phyloP scores from a whole-genome alignment of 2,113 vertebrate species.

The Anoura caudifer region DNA sequence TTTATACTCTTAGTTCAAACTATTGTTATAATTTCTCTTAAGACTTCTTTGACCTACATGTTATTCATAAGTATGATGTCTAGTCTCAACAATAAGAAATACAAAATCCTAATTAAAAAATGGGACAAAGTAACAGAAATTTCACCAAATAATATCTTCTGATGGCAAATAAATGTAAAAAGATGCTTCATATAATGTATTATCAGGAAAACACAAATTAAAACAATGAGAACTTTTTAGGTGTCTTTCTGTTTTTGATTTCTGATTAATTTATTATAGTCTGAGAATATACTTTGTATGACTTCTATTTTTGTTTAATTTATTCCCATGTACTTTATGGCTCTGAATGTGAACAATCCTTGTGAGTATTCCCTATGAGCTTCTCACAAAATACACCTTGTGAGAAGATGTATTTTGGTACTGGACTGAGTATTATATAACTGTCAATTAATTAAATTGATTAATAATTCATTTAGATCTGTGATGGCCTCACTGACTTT shows the following conservation, averaged over 20 bases:
- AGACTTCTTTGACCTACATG: neutral
- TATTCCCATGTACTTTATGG: neutral
- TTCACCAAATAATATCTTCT: neutral
- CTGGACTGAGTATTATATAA: neutral
- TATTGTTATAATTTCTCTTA: neutral
- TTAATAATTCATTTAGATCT: neutral
- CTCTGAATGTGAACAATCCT: neutral
- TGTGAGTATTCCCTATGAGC: neutral
- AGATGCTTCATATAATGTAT: no score
- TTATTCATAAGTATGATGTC: neutral
- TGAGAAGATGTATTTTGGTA: neutral
- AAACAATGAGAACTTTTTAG: neutral
- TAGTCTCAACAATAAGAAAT: neutral
- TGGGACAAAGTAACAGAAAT: neutral
- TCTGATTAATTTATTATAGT: neutral
- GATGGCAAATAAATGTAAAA: neutral
- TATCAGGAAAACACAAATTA: neutral
- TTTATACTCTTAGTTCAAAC: neutral
- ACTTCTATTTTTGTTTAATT: neutral
- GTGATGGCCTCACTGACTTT: neutral
- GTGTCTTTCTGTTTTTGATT: neutral
- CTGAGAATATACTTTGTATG: neutral
- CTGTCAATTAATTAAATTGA: neutral
- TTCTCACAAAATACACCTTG: no score
- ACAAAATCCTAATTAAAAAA: neutral